These are phyloP conservation scores for Sepiola atlantica DNA, from an alignment of 2,888 invertebrate genomes.

Conservation along the genomic window DNA sequence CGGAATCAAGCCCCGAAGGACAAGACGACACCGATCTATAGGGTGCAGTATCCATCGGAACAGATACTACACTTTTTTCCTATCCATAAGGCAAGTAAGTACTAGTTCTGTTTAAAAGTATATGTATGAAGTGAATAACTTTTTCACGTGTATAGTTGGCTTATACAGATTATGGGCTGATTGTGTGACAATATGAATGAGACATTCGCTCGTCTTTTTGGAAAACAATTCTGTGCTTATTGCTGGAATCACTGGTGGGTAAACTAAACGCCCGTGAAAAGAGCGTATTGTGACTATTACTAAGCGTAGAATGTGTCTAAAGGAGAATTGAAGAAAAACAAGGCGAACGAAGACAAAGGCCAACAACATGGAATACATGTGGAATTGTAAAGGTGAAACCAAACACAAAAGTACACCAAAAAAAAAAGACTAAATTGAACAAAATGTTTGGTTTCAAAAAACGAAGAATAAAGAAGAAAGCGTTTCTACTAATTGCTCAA, in stretches of 20 bases:
- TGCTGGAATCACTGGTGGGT: neutral
- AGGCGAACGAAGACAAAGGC: neutral
- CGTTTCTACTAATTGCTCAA: constrained; percentile 6
- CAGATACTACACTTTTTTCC: no score
- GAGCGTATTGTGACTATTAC: neutral
- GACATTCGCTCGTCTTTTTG: neutral
- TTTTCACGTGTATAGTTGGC: neutral
- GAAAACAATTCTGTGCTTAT: neutral
- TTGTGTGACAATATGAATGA: neutral
- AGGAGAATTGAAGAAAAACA: neutral
- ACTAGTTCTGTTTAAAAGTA: no score
- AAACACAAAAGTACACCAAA: neutral
- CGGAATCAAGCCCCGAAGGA: no score
- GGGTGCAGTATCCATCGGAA: no score
- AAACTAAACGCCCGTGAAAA: neutral
- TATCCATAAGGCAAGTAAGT: no score
- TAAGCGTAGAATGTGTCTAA: neutral
- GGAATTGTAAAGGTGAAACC: neutral
- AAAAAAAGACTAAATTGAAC: neutral
- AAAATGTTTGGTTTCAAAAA: neutral
- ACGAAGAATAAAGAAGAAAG: neutral
- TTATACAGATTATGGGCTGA: neutral
- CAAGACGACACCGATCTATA: no score
- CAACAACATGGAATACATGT: neutral
- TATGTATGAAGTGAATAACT: neutral